These are phyloP conservation scores for Polydrusus tereticollis DNA, from an alignment of 2,888 invertebrate genomes.

Conservation along the genomic window DNA sequence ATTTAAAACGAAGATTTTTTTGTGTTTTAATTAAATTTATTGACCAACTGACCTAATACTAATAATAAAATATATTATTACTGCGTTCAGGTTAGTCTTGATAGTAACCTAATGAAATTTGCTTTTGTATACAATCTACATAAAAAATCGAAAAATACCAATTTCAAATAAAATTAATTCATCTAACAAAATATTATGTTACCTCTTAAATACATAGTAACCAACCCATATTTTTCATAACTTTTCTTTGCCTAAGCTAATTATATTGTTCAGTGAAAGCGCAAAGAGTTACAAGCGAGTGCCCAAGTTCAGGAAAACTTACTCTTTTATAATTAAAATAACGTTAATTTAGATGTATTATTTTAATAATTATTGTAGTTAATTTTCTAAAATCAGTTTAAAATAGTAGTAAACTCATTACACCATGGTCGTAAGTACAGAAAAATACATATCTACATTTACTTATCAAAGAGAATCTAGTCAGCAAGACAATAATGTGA, in stretches of 20 bases:
- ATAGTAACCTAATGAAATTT: too few relatives aligned
- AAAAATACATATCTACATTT: too few relatives aligned
- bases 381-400: not conserved
- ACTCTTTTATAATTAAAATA: conserved; percentile 12
- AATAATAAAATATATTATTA: too few relatives aligned
- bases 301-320: conserved; percentile 30
- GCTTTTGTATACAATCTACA: not conserved
- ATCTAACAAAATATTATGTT: not conserved
- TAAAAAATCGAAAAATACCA: too few relatives aligned
- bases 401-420: not conserved
- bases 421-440: too few relatives aligned
- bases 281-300: conserved; percentile 29
- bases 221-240: not conserved
- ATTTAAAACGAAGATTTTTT: not conserved
- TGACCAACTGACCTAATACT: not conserved
- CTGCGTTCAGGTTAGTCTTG: too few relatives aligned
- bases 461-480: too few relatives aligned
- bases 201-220: not conserved
- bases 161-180: too few relatives aligned
- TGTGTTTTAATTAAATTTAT: not conserved
- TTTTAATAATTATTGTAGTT: conserved; percentile 7
- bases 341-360: not conserved
- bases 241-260: conserved; percentile 11
- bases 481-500: too few relatives aligned
- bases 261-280: conserved; percentile 25